phyloP scores from a whole-genome alignment of 2,888 invertebrate species.

The Andrena fulva region DNA sequence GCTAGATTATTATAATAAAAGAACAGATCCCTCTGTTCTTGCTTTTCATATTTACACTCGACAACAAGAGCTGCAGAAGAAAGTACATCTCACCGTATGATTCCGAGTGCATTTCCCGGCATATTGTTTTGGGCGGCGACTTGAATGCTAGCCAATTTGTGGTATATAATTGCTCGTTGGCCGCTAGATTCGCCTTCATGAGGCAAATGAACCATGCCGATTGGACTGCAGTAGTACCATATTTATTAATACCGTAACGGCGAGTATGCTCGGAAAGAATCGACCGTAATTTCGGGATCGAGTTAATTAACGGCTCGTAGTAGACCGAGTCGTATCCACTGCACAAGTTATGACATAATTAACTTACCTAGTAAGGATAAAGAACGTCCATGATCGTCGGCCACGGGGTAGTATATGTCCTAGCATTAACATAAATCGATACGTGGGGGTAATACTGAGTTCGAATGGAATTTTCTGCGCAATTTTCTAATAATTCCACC shows the following conservation, averaged over 20 bases:
- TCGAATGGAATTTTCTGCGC: slow-evolving; percentile 11
- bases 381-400: neutral
- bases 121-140: slow-evolving; percentile 60
- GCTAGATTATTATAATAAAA: too few relatives aligned
- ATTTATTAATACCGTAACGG: slow-evolving; percentile 33
- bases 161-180: slow-evolving; percentile 57
- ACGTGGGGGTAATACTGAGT: neutral
- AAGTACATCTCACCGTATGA: slow-evolving; percentile 27
- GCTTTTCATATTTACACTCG: neutral
- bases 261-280: neutral
- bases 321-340: neutral
- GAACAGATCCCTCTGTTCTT: too few relatives aligned
- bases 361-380: neutral
- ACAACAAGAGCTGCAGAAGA: neutral
- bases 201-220: slow-evolving; percentile 62
- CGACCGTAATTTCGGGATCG: neutral
- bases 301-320: slow-evolving; percentile 11
- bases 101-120: slow-evolving; percentile 45
- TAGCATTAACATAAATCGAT: slow-evolving; percentile 25
- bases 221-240: slow-evolving; percentile 26
- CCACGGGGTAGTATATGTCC: neutral
- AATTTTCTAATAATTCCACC: slow-evolving; percentile 12
- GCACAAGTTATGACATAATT: neutral
- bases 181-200: slow-evolving; percentile 60
- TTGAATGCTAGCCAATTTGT: slow-evolving; percentile 67